phyloP scores from a whole-genome alignment of 2,797 vertebrate genomes.

The Selene dorsalis region DNA sequence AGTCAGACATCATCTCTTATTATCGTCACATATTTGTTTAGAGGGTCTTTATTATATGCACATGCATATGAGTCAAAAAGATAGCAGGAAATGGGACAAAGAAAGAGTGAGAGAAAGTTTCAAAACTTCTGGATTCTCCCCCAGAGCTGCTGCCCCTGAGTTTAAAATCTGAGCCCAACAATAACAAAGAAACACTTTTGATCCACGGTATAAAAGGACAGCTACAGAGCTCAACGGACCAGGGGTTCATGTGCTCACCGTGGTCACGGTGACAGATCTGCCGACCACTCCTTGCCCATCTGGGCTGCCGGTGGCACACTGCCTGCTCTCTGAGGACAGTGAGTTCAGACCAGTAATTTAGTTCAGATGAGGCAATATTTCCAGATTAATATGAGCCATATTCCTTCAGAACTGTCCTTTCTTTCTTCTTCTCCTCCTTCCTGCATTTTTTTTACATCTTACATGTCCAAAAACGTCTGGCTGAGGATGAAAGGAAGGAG shows the following conservation, averaged over 20 bases:
- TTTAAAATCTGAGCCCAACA: conserved; percentile 68
- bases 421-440: conserved; percentile 77
- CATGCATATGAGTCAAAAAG: conserved; percentile 28
- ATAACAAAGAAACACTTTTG: conserved; percentile 78
- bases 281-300: conserved; percentile 80
- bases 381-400: conserved; percentile 87
- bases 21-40: conserved; percentile 33
- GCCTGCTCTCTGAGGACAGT: conserved; percentile 81
- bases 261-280: conserved; percentile 80
- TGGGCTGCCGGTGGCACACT: conserved; percentile 79
- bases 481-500: conserved; percentile 79
- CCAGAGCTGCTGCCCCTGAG: conserved; percentile 64
- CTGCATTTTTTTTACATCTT: conserved; percentile 77
- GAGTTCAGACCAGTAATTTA: conserved; percentile 86
- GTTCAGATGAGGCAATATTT: conserved; percentile 89
- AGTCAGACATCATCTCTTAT: conserved; percentile 38
- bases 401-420: conserved; percentile 82
- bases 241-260: conserved; percentile 71
- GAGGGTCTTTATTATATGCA: conserved; percentile 25
- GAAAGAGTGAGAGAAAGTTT: conserved; percentile 42
- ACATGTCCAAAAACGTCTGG: conserved; percentile 84
- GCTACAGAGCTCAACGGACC: conserved; percentile 63
- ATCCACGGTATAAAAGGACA: conserved; percentile 71
- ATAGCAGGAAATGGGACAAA: conserved; percentile 60
- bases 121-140: conserved; percentile 56